These are phyloP conservation scores for Opisthograptis luteolata DNA, from an alignment of 2,888 invertebrate species.

Conservation along the genomic window DNA sequence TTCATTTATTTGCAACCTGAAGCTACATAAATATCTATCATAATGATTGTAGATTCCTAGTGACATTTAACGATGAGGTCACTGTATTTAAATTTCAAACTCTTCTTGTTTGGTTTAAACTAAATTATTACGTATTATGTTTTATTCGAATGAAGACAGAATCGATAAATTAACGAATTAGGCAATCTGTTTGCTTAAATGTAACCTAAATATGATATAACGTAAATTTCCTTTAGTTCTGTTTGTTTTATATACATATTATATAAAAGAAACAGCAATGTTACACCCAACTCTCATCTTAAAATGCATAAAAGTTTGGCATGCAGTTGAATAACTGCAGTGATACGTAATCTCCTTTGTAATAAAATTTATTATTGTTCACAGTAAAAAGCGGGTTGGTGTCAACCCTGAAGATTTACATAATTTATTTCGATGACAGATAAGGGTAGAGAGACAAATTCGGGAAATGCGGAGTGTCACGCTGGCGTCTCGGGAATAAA, in stretches of 20 bases:
- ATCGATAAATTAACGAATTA: neutral
- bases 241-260: neutral
- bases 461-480: slow-evolving; percentile 11
- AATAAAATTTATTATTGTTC: slow-evolving; percentile 42
- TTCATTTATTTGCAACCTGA: slow-evolving; percentile 46
- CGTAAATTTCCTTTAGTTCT: neutral
- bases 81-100: slow-evolving; percentile 26
- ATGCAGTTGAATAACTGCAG: neutral
- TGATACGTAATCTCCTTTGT: slow-evolving; percentile 18
- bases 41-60: slow-evolving; percentile 14
- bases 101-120: slow-evolving; percentile 18
- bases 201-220: neutral
- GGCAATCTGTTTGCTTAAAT: neutral
- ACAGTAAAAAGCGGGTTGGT: slow-evolving; percentile 34
- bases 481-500: neutral
- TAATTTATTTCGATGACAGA: slow-evolving; percentile 45
- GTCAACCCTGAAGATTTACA: slow-evolving; percentile 42
- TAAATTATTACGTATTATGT: neutral
- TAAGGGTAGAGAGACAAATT: slow-evolving; percentile 20
- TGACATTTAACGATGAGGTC: slow-evolving; percentile 30
- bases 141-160: neutral
- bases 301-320: neutral
- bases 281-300: too few species aligned
- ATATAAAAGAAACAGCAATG: too few species aligned
- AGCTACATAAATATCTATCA: slow-evolving; percentile 35